Percentiles rank a stretch among this genome's conserved stretches.
These are phyloP conservation scores for Ceyx melanurus DNA, from an alignment of 2,113 vertebrate species.

Conservation along the genomic window DNA sequence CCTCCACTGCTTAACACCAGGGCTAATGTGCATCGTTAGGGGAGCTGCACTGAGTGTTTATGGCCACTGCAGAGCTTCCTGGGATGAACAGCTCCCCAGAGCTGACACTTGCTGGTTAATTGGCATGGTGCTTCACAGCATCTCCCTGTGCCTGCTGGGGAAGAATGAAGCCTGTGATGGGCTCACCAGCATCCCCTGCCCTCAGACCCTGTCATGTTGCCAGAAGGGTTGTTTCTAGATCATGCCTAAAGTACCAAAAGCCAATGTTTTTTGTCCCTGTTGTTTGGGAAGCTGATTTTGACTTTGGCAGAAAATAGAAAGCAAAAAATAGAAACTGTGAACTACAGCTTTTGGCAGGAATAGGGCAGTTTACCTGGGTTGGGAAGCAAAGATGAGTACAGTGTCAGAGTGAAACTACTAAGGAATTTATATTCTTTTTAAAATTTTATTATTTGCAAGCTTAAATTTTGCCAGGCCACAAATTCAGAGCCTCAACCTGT, in stretches of 20 bases:
- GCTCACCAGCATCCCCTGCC: background rate
- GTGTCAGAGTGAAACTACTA: background rate
- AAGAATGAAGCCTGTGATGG: background rate
- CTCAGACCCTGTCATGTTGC: background rate
- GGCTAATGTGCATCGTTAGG: fast-evolving
- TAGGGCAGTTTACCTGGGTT: background rate
- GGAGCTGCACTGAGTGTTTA: background rate
- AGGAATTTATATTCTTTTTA: background rate
- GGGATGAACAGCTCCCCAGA: background rate
- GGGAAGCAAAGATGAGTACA: slow-evolving; percentile 1
- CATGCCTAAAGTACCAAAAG: background rate
- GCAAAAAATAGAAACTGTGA: background rate
- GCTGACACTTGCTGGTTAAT: background rate
- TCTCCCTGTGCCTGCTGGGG: fast-evolving
- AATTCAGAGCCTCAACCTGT: background rate
- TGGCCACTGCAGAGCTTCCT: background rate
- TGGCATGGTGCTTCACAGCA: background rate
- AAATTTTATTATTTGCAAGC: background rate
- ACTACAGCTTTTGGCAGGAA: background rate
- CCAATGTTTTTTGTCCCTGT: background rate
- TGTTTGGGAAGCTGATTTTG: background rate
- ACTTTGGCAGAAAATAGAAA: background rate
- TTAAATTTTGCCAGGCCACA: background rate
- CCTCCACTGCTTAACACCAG: background rate
- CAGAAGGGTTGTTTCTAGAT: background rate